Evolutionary conservation across 1,140 invertebrate genomes (phyloP).

Genomic region (Drosophila teissieri): DNA sequence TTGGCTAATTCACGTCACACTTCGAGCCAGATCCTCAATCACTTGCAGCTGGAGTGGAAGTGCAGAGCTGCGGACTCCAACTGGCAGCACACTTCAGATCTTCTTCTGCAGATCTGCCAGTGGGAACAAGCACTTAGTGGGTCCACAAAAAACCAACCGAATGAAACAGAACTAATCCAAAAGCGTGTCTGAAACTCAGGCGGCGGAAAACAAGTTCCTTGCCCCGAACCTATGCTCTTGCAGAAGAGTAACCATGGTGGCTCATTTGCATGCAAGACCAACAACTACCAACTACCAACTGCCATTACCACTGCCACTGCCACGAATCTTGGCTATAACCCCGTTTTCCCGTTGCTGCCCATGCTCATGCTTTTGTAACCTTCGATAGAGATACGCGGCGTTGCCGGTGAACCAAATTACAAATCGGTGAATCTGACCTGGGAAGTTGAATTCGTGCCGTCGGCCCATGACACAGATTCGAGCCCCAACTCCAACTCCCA

Average conservation of each 20-base stretch:
- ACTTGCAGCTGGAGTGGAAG: constrained; percentile 36
- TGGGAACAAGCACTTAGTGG: constrained; percentile 54
- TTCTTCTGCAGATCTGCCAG: constrained; percentile 36
- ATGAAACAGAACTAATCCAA: constrained; percentile 57
- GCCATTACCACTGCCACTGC: constrained; percentile 27
- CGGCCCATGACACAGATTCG: constrained; percentile 72
- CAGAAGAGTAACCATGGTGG: constrained; percentile 37
- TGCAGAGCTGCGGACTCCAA: constrained; percentile 15
- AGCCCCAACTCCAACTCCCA: constrained; percentile 10
- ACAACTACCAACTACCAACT: constrained; percentile 43
- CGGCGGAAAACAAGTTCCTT: constrained; percentile 66
- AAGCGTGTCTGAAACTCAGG: constrained; percentile 43
- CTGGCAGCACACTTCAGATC: constrained; percentile 38
- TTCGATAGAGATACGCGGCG: constrained; percentile 87
- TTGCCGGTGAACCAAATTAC: constrained; percentile 90
- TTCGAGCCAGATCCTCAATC: constrained; percentile 60
- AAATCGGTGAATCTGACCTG: constrained; percentile 89
- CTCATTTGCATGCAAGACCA: constrained; percentile 74
- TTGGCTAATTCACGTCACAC: constrained; percentile 72
- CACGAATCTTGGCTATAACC: constrained; percentile 57
- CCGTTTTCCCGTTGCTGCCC: constrained; percentile 47
- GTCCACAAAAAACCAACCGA: constrained; percentile 29
- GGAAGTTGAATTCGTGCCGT: constrained; percentile 85
- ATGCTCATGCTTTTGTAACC: constrained; percentile 56
- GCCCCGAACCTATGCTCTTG: constrained; percentile 18